Conservation (phyloP, 2,113 vertebrate genomes). For the Poicephalus meyeri region DNA sequence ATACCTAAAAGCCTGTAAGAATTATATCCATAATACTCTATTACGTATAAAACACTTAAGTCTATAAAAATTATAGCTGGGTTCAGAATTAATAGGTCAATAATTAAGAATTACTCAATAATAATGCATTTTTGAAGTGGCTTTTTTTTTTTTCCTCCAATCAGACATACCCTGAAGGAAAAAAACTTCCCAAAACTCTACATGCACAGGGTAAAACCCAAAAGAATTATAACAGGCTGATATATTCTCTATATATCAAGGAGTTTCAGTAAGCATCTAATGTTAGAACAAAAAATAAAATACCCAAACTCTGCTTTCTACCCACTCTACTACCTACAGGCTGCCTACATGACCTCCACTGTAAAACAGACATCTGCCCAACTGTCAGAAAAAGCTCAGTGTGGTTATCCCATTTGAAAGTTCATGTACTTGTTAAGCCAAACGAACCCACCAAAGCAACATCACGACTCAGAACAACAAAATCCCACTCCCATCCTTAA, state of each 20-base stretch:
- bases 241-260: not conserved
- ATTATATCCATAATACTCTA: not conserved
- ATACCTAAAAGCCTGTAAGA: not conserved
- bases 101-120: not conserved
- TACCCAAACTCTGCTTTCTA: not conserved
- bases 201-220: not conserved
- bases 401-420: not conserved
- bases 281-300: not conserved
- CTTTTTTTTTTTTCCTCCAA: not conserved
- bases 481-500: not conserved
- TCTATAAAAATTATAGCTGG: not conserved
- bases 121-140: not conserved
- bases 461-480: not conserved
- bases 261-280: not conserved
- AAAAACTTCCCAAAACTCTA: not conserved
- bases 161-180: not conserved
- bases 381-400: not conserved
- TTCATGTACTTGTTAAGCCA: not conserved
- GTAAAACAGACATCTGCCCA: not conserved
- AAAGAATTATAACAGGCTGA: not conserved
- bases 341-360: fast-evolving
- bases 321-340: not conserved
- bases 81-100: not conserved
- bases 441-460: not conserved
- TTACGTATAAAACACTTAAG: not conserved